Conservation (phyloP, 2,113 vertebrate genomes). For the Noctilio leporinus region DNA sequence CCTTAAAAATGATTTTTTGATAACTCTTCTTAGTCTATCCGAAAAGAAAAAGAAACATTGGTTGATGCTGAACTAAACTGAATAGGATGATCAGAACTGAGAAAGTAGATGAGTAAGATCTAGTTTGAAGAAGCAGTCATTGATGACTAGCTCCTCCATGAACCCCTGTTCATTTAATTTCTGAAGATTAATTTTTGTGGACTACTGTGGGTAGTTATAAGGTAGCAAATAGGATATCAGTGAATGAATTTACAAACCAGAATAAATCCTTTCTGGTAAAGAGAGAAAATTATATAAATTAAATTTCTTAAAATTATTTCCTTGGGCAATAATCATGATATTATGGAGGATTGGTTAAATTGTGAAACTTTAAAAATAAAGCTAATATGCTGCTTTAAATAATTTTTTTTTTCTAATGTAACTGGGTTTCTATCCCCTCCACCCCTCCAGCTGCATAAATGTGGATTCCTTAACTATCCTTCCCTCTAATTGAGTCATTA, state of each 20-base stretch:
- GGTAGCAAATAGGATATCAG: background rate
- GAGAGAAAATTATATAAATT: background rate
- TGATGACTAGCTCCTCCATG: background rate
- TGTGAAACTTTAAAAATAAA: slow-evolving; percentile 5
- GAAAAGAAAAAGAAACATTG: background rate
- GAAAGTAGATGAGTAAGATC: background rate
- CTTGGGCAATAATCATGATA: background rate
- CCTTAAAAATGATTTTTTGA: background rate
- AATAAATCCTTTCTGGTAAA: background rate
- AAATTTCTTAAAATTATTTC: background rate
- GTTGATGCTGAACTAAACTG: background rate
- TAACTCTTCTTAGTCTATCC: background rate
- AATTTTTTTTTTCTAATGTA: background rate
- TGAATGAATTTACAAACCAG: background rate
- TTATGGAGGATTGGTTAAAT: background rate
- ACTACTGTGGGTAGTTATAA: background rate
- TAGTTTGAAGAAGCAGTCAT: background rate
- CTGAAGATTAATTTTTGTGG: background rate
- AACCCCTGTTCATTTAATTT: background rate
- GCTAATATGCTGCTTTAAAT: background rate
- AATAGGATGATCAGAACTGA: background rate
- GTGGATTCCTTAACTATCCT: background rate
- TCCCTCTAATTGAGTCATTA: background rate
- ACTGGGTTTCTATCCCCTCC: background rate
- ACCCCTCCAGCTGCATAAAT: background rate